Evolutionary conservation across 2,797 vertebrate genomes (phyloP), one percentile per base, ranked within the genome.

Genomic region (Aldrovandia affinis): DNA sequence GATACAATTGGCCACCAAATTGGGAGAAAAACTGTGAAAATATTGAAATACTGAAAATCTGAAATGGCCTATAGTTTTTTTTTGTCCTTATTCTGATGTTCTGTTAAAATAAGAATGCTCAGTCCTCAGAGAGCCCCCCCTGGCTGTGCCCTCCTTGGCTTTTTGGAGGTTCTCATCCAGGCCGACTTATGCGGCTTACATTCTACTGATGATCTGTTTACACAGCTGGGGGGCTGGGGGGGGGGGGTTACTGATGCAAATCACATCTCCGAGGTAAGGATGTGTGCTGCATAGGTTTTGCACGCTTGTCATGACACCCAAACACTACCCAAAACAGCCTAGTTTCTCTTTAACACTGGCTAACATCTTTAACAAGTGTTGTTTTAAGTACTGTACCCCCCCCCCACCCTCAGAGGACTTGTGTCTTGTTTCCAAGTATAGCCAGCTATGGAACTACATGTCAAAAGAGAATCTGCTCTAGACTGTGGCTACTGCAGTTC

Each of bases 371-470:
- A n/a, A n/a, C 10, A 33, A 63, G 25, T 44, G 59, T 68, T 82
- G 59, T 78, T 78, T 57, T 14, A 57, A 57, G 55, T 20, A 20
- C 55, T 57, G 10, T 57, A 12, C 22, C 6, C 78, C 25, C 12
- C 42, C 55, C 91, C 88, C 80, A 0, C 86, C 89, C 91, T 91
- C 88, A 90, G 86, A 79, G 47, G 6, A 12, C 0, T 50, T 50
- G 12, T 61, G 47, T 77, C 75, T 75, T 59, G 54, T 75, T 81
- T 25, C 18, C 54, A 25, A 70, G 81, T 47, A 54, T 0, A 79
- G 54, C n/a, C 50, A 28, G 12, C 57, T 77, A 57, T 55, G 42
- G 61, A 33, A 70, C n/a, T 70, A 39, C 65, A 39, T 39, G 33
- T 70, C n/a, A 36, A 70, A 70, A 33, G 9, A 30, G 10, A 68